These are phyloP conservation scores for Oreochromis niloticus DNA, from an alignment of 2,113 vertebrate species.

Conservation along the genomic window DNA sequence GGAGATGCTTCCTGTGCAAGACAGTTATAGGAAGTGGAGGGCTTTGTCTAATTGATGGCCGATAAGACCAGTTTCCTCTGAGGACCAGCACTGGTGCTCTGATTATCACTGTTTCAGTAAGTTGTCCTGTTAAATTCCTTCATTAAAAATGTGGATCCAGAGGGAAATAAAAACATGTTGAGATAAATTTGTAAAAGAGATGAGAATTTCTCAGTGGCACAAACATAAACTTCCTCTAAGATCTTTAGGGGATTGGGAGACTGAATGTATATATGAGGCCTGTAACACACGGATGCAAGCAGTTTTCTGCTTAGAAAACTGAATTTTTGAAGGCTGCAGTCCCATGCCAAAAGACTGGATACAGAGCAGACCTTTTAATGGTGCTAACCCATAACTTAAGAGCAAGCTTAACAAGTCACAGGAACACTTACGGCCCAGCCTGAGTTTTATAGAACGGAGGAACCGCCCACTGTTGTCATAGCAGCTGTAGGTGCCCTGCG, in stretches of 20 bases:
- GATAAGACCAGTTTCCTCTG: constrained; percentile 27
- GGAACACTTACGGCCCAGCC: constrained; percentile 71
- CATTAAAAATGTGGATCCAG: not conserved
- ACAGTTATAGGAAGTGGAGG: constrained; percentile 49
- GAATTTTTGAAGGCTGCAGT: not conserved
- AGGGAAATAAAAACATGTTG: not conserved
- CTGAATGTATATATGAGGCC: not conserved
- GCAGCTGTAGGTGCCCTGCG: constrained; percentile 78
- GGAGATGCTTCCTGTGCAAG: constrained; percentile 51
- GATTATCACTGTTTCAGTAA: not conserved
- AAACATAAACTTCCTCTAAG: not conserved
- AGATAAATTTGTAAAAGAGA: not conserved
- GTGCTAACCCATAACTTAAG: not conserved
- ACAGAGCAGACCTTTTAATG: not conserved
- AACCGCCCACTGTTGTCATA: constrained; percentile 54
- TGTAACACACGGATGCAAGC: not conserved
- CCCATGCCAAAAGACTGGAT: not conserved
- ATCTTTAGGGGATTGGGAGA: not conserved
- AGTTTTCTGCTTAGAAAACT: not conserved
- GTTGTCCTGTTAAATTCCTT: not conserved
- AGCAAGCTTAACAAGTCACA: not conserved
- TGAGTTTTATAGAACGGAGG: constrained; percentile 56
- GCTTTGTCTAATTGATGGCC: constrained; percentile 29
- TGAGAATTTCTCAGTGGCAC: not conserved
- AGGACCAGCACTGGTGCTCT: not conserved